Conservation (phyloP, 2,888 invertebrate species). For the Lottia scabra region DNA sequence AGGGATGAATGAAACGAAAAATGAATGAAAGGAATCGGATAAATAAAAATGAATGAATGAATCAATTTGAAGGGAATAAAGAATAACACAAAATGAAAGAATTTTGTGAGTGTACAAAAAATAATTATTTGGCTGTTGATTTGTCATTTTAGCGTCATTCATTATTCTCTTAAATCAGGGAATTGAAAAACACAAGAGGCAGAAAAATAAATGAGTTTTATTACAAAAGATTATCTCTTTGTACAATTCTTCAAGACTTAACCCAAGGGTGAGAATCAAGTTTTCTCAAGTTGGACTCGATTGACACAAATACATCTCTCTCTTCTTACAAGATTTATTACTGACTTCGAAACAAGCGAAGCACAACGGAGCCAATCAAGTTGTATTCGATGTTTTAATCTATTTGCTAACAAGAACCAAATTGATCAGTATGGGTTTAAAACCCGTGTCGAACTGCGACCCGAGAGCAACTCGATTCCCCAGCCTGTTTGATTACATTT, state of each 20-base stretch:
- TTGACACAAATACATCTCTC: not conserved
- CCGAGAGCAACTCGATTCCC: not conserved
- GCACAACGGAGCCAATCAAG: not conserved
- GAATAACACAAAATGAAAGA: no score
- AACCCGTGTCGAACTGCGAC: slow-evolving; percentile 5
- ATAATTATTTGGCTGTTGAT: no score
- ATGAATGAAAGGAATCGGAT: no score
- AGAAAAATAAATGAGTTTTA: not conserved
- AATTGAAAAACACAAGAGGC: not conserved
- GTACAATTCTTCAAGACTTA: not conserved
- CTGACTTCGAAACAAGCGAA: not conserved
- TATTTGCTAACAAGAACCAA: slow-evolving; percentile 1
- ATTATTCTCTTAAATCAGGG: not conserved
- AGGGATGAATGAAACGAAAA: no score
- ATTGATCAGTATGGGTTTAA: slow-evolving; percentile 6
- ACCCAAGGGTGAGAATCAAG: not conserved
- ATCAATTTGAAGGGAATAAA: no score
- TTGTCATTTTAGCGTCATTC: no score
- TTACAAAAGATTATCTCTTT: slow-evolving; percentile 2
- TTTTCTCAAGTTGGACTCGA: not conserved
- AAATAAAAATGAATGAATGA: no score
- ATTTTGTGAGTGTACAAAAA: no score
- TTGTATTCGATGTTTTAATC: slow-evolving; percentile 4
- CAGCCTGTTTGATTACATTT: not conserved
- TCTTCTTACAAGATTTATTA: slow-evolving; percentile 3